Evolutionary conservation across 2,888 invertebrate species (phyloP).

Genomic region (Thymelicus lineola): DNA sequence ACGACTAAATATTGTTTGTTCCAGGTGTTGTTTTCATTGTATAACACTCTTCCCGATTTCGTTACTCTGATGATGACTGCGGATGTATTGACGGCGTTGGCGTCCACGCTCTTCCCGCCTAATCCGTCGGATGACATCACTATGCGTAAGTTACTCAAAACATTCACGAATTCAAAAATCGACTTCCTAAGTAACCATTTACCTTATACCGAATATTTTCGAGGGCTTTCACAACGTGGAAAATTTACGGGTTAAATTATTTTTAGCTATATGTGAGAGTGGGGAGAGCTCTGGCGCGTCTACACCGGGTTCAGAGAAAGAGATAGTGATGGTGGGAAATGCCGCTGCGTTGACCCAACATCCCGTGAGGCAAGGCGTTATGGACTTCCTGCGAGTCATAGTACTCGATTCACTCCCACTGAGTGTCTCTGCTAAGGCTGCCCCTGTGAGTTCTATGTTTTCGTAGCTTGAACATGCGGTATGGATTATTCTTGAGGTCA

Average conservation of each 20-base stretch:
- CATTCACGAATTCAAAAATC: background rate
- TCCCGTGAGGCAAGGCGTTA: constrained; percentile 94
- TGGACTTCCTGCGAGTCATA: constrained; percentile 97
- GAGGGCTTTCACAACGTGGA: too few relatives aligned
- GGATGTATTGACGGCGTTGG: constrained; percentile 94
- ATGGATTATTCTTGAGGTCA: too few relatives aligned
- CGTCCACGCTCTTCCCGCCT: constrained; percentile 93
- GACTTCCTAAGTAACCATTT: too few relatives aligned
- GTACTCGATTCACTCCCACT: constrained; percentile 97
- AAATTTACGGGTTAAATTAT: constrained; percentile 8
- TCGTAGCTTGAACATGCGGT: background rate
- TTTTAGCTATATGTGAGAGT: constrained; percentile 84
- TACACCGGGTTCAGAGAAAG: constrained; percentile 88
- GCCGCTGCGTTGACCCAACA: constrained; percentile 87
- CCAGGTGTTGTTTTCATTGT: constrained; percentile 96
- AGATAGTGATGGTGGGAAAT: constrained; percentile 76
- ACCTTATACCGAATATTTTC: too few relatives aligned
- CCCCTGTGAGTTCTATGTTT: constrained; percentile 80
- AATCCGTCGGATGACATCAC: constrained; percentile 74
- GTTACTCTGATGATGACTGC: constrained; percentile 96
- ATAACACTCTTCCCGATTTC: constrained; percentile 97
- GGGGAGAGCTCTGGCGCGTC: constrained; percentile 92
- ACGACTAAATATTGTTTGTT: background rate
- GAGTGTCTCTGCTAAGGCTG: constrained; percentile 90
- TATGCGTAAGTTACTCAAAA: constrained; percentile 69